Evolutionary conservation across 2,888 invertebrate species (phyloP).

Genomic region (Sarcophaga carnaria): DNA sequence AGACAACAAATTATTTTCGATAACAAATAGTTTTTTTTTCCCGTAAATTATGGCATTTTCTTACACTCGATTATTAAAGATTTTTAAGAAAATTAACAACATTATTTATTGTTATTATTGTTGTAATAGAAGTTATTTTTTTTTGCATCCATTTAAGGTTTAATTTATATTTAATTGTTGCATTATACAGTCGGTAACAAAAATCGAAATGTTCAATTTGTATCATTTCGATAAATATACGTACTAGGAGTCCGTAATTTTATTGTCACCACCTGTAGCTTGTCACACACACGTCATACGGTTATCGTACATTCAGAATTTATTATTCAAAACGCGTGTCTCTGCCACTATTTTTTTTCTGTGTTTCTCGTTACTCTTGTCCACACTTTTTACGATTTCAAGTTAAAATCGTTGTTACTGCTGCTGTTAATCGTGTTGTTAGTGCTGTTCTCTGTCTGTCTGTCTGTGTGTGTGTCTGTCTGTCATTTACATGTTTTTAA

Average conservation of each 20-base stretch:
- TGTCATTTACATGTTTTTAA: conserved; percentile 57
- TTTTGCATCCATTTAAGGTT: conserved; percentile 53
- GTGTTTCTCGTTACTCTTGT: background rate
- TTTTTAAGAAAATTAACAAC: conserved; percentile 16
- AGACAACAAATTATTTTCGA: no score
- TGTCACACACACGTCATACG: conserved; percentile 9
- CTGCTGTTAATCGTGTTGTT: background rate
- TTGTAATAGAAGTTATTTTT: conserved; percentile 49
- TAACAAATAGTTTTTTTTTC: no score
- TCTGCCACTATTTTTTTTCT: conserved; percentile 8
- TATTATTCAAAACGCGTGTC: conserved; percentile 43
- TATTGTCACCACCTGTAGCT: conserved; percentile 21
- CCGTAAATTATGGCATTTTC: background rate
- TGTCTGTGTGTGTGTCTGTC: background rate
- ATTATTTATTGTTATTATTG: conserved; percentile 47
- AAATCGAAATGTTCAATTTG: background rate
- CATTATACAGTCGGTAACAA: conserved; percentile 7
- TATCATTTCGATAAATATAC: no score
- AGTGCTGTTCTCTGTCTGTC: conserved; percentile 29
- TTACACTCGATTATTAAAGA: background rate
- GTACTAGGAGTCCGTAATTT: background rate
- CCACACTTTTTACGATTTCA: conserved; percentile 23
- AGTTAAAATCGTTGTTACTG: conserved; percentile 5
- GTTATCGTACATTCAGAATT: conserved; percentile 1
- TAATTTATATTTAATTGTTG: conserved; percentile 42